These are phyloP conservation scores for Ursus arctos DNA, from an alignment of 2,113 vertebrate genomes.

Conservation along the genomic window DNA sequence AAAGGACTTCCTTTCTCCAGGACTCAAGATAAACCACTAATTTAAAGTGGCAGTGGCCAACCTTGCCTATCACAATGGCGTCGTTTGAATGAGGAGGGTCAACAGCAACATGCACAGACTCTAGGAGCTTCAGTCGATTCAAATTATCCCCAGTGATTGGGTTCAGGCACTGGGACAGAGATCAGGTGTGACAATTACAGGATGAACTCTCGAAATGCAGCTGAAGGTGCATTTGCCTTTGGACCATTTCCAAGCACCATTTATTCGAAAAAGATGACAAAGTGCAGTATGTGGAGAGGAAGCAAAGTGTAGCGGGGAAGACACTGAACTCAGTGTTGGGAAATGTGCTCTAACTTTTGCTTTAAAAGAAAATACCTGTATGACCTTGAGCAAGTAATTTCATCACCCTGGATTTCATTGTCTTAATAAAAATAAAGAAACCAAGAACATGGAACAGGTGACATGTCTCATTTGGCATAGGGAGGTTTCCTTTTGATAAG, in stretches of 20 bases:
- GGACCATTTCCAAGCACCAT: neutral
- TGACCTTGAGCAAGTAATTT: neutral
- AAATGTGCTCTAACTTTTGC: neutral
- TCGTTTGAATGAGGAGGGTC: slow-evolving; percentile 74
- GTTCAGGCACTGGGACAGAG: neutral
- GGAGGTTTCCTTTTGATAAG: neutral
- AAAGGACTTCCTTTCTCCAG: slow-evolving; percentile 85
- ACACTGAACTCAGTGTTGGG: fast-evolving
- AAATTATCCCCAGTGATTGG: slow-evolving; percentile 60
- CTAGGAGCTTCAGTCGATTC: slow-evolving; percentile 74
- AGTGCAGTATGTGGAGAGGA: neutral
- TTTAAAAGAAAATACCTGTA: neutral
- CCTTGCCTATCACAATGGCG: slow-evolving; percentile 84
- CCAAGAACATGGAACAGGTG: neutral
- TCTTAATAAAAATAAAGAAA: neutral
- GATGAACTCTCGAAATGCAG: neutral
- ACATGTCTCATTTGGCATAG: neutral
- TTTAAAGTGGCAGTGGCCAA: slow-evolving; percentile 88
- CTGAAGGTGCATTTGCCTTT: slow-evolving; percentile 7
- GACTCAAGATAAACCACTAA: slow-evolving; percentile 90
- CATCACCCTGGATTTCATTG: neutral
- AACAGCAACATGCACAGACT: slow-evolving; percentile 72
- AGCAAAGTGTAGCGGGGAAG: neutral
- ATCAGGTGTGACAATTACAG: slow-evolving; percentile 65
- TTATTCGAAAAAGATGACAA: slow-evolving; percentile 1